These are phyloP conservation scores for Heliconius melpomene DNA, from an alignment of 1,140 invertebrate species.

Conservation along the genomic window DNA sequence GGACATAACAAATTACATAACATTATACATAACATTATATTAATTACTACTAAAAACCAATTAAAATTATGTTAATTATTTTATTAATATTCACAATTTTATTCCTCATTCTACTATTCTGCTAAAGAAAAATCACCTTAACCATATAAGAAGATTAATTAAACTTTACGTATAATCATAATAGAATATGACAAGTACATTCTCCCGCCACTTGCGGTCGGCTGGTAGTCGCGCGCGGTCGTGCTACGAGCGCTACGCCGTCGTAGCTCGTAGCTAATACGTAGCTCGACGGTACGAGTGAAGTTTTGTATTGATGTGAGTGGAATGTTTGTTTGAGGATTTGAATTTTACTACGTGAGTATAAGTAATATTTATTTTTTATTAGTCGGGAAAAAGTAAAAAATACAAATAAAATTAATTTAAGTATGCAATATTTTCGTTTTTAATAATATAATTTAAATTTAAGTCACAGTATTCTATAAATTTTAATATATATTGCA, in stretches of 20 bases:
- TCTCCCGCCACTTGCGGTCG: slow-evolving; percentile 42
- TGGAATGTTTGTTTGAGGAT: slow-evolving; percentile 43
- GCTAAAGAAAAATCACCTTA: too few relatives aligned
- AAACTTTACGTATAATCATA: not conserved
- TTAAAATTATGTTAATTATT: too few relatives aligned
- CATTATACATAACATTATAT: too few relatives aligned
- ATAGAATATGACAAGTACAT: slow-evolving; percentile 12
- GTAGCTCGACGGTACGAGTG: slow-evolving; percentile 23
- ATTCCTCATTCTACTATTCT: too few relatives aligned
- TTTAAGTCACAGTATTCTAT: too few relatives aligned
- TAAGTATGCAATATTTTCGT: not conserved
- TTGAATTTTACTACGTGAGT: slow-evolving; percentile 32
- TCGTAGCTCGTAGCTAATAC: slow-evolving; percentile 16
- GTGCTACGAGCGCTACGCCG: slow-evolving; percentile 41
- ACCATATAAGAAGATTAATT: not conserved
- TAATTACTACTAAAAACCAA: too few relatives aligned
- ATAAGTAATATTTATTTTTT: not conserved
- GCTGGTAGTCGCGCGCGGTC: slow-evolving; percentile 39
- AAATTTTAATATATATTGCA: too few relatives aligned
- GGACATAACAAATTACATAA: too few relatives aligned
- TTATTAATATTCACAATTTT: too few relatives aligned
- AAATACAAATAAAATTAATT: not conserved
- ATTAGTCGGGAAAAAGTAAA: not conserved
- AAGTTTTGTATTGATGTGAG: slow-evolving; percentile 43
- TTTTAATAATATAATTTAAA: too few relatives aligned